Conservation (phyloP, 1,140 invertebrate species). For the Trinorchestia longiramus region DNA sequence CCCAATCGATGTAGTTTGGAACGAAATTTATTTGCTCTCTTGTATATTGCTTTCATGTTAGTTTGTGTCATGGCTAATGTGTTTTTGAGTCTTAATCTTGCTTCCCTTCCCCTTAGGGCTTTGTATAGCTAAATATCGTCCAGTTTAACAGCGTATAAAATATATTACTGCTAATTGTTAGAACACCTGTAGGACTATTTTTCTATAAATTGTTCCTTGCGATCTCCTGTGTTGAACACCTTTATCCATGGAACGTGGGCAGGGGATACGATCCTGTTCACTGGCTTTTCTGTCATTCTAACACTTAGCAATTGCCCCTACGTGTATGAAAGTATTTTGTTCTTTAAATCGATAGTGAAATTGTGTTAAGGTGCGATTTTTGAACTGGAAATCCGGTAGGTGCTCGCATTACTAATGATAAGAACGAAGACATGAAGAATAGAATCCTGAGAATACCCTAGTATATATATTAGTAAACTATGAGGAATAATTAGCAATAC, state of each 20-base stretch:
- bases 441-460: not conserved
- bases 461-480: too few relatives aligned
- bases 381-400: not conserved
- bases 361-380: not conserved
- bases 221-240: not conserved
- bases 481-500: not conserved
- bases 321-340: not conserved
- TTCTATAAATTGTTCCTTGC: constrained; percentile 4
- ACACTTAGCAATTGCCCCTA: not conserved
- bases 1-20: not conserved
- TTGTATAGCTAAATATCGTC: constrained; percentile 24
- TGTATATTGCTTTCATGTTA: constrained; percentile 16
- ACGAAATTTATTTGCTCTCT: not conserved
- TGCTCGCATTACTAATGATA: constrained; percentile 1
- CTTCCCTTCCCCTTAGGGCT: not conserved
- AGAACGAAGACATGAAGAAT: not conserved
- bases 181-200: constrained; percentile 38
- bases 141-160: constrained; percentile 10
- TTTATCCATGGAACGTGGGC: not conserved
- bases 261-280: not conserved
- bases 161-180: constrained; percentile 20
- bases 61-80: not conserved
- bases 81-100: not conserved
- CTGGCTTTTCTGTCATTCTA: not conserved
- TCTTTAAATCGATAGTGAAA: not conserved